Evolutionary conservation across 2,888 invertebrate genomes (phyloP).

Genomic region (Melikaiella ostensackeni): DNA sequence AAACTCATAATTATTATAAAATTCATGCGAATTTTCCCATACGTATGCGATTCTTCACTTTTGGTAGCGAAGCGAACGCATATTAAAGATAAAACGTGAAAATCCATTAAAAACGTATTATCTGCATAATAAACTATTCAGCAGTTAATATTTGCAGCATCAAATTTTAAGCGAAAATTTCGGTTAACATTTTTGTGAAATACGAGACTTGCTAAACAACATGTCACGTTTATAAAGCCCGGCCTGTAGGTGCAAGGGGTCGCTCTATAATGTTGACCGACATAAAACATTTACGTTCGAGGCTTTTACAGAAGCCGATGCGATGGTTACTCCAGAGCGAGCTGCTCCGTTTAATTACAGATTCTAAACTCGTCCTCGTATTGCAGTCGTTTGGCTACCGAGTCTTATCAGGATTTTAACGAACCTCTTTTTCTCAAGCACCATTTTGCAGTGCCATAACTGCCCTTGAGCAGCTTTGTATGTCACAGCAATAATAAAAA

Average conservation of each 20-base stretch:
- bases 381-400: slow-evolving; percentile 55
- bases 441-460: neutral
- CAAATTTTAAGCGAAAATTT: neutral
- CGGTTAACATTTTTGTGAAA: slow-evolving; percentile 9
- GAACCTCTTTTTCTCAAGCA: slow-evolving; percentile 40
- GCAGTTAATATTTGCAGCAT: neutral
- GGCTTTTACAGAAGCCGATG: slow-evolving; percentile 46
- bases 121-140: neutral
- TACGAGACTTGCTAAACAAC: slow-evolving; percentile 19
- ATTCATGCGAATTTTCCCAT: neutral
- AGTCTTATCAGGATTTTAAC: slow-evolving; percentile 66
- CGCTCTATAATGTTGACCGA: slow-evolving; percentile 41
- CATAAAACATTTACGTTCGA: slow-evolving; percentile 64
- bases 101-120: neutral
- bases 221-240: slow-evolving; percentile 43
- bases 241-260: slow-evolving; percentile 31
- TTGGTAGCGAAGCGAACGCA: too few species aligned
- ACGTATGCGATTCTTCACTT: too few species aligned
- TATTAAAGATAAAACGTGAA: neutral
- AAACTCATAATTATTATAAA: neutral
- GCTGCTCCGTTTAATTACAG: slow-evolving; percentile 66
- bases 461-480: neutral
- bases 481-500: neutral
- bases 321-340: slow-evolving; percentile 50
- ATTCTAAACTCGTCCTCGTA: slow-evolving; percentile 60